phyloP scores from a whole-genome alignment of 2,113 vertebrate species.

The Ammodytes dubius region DNA sequence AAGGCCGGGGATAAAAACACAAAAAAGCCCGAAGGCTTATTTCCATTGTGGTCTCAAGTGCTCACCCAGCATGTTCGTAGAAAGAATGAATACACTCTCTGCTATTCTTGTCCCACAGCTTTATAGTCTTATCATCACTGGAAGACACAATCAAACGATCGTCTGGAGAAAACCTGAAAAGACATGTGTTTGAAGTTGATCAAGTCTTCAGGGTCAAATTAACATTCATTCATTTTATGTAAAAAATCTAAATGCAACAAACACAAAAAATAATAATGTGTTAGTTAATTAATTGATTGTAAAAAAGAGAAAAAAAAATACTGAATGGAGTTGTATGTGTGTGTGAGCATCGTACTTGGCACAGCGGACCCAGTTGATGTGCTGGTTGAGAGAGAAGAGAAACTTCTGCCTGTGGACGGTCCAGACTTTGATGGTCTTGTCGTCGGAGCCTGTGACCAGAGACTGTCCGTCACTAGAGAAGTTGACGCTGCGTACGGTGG shows the following conservation, averaged over 20 bases:
- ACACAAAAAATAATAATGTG: neutral
- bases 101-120: slow-evolving; percentile 96
- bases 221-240: neutral
- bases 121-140: slow-evolving; percentile 96
- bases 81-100: slow-evolving; percentile 95
- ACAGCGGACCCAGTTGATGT: slow-evolving; percentile 99
- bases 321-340: neutral
- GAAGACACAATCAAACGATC: slow-evolving; percentile 93
- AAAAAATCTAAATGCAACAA: neutral
- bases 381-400: slow-evolving; percentile 93
- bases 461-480: slow-evolving; percentile 94
- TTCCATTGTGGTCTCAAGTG: neutral
- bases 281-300: too few species aligned
- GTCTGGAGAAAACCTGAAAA: slow-evolving; percentile 94
- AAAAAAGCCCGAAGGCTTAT: too few species aligned
- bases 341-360: slow-evolving; percentile 87
- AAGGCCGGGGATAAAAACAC: too few species aligned
- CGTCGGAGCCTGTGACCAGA: slow-evolving; percentile 94
- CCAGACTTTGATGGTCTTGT: slow-evolving; percentile 98
- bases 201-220: neutral
- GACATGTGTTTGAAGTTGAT: neutral
- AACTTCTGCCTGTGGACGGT: slow-evolving; percentile 95
- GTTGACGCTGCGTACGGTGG: slow-evolving; percentile 91
- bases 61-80: slow-evolving; percentile 94
- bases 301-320: too few species aligned